Conservation (phyloP, 2,888 invertebrate species). For the Polietes domitor region DNA sequence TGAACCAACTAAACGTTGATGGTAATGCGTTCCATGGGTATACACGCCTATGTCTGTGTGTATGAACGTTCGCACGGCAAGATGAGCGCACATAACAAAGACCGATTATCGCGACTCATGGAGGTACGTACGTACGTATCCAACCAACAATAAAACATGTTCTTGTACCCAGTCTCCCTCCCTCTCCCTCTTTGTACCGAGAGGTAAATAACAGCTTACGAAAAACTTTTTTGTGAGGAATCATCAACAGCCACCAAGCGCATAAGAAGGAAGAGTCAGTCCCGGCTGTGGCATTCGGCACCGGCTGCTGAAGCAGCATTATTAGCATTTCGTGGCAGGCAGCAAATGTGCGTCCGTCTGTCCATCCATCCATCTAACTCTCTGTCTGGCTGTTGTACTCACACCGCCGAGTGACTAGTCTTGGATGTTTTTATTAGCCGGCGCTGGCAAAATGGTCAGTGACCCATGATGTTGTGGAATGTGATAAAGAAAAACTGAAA, state of each 20-base stretch:
- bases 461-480: constrained; percentile 64
- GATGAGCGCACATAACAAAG: not conserved
- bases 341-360: not conserved
- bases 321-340: constrained; percentile 18
- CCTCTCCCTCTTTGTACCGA: not conserved
- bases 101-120: not conserved
- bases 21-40: not conserved
- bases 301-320: not conserved
- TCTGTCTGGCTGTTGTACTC: not conserved
- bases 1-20: not conserved
- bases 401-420: not conserved
- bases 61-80: not conserved
- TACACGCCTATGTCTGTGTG: not conserved
- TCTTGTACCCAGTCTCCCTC: not conserved
- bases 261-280: not conserved
- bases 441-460: constrained; percentile 48
- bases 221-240: not conserved
- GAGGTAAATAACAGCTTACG: not conserved
- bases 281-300: not conserved
- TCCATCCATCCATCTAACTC: not conserved
- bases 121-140: not conserved
- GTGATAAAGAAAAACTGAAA: constrained; percentile 3
- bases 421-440: not conserved
- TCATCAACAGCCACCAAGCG: not conserved
- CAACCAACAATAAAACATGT: not conserved